phyloP scores from a whole-genome alignment of 30 jellyfish, hydroid and myxozoan species.

The Hydractinia echinata region DNA sequence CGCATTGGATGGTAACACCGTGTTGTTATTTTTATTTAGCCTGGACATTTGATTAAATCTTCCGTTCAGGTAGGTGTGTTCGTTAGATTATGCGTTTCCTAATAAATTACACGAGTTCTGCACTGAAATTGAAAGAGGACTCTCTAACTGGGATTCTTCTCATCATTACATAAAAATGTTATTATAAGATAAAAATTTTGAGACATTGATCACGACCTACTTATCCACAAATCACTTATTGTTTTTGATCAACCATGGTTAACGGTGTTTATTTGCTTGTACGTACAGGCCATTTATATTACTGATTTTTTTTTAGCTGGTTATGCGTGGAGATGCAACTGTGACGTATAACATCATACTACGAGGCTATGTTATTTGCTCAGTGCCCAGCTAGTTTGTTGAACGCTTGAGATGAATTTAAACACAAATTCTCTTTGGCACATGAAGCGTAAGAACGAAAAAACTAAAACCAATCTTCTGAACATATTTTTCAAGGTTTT shows the following conservation, averaged over 20 bases:
- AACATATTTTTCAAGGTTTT: too few species aligned
- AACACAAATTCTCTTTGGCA: too few species aligned
- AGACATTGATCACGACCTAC: too few species aligned
- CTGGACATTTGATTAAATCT: neutral
- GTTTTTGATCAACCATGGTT: neutral
- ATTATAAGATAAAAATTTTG: neutral
- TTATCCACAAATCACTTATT: neutral
- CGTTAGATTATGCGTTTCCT: too few species aligned
- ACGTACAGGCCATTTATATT: neutral
- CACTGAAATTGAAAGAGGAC: neutral
- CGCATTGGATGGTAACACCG: neutral
- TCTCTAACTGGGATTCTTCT: neutral
- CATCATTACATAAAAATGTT: neutral
- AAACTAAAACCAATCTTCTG: too few species aligned
- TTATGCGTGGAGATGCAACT: conserved; percentile 57
- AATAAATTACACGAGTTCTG: too few species aligned
- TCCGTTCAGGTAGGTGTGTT: neutral
- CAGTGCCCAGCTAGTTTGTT: too few species aligned
- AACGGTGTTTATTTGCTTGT: neutral
- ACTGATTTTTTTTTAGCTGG: conserved; percentile 32
- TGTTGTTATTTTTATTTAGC: neutral
- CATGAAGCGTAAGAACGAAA: too few species aligned
- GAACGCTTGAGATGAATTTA: too few species aligned
- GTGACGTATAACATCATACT: conserved; percentile 40
- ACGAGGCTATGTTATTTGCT: conserved; percentile 36